Evolutionary conservation across 1,140 invertebrate genomes (phyloP).

Genomic region (Zaprionus lachaisei): DNA sequence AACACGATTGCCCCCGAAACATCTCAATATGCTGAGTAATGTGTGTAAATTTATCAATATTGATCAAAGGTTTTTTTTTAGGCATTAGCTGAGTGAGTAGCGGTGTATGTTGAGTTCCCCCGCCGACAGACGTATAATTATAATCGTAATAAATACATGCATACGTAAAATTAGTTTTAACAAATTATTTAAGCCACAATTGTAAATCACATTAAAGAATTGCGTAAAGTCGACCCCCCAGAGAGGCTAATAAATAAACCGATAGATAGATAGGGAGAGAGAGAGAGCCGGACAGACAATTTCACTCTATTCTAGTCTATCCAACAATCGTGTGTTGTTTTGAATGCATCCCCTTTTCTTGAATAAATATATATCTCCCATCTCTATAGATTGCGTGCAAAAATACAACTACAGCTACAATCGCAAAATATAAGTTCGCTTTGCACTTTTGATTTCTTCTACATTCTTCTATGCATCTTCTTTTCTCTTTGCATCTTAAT

Average conservation of each 20-base stretch:
- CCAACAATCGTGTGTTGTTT: neutral
- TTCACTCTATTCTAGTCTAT: neutral
- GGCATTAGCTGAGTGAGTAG: slow-evolving; percentile 49
- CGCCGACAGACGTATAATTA: slow-evolving; percentile 29
- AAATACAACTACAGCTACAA: slow-evolving; percentile 53
- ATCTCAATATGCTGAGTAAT: slow-evolving; percentile 37
- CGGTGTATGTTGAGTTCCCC: slow-evolving; percentile 19
- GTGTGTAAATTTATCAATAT: slow-evolving; percentile 36
- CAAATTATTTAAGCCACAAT: slow-evolving; percentile 73
- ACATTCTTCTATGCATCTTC: slow-evolving; percentile 5
- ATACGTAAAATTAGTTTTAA: slow-evolving; percentile 55
- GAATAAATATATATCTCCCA: neutral
- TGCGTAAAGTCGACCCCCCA: slow-evolving; percentile 37
- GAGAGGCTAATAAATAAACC: slow-evolving; percentile 40
- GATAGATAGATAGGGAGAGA: neutral
- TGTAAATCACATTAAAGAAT: slow-evolving; percentile 70
- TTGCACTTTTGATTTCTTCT: slow-evolving; percentile 1
- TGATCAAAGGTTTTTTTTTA: slow-evolving; percentile 30
- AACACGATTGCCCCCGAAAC: slow-evolving; percentile 56
- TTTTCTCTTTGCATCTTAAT: slow-evolving; percentile 1
- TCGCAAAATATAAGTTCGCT: slow-evolving; percentile 6
- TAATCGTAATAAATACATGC: slow-evolving; percentile 56
- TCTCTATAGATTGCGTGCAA: slow-evolving; percentile 46
- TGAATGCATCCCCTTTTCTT: neutral
- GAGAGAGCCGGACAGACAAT: slow-evolving; percentile 1